Evolutionary conservation across 2,797 vertebrate species (phyloP).

Genomic region (Chiloscyllium punctatum): DNA sequence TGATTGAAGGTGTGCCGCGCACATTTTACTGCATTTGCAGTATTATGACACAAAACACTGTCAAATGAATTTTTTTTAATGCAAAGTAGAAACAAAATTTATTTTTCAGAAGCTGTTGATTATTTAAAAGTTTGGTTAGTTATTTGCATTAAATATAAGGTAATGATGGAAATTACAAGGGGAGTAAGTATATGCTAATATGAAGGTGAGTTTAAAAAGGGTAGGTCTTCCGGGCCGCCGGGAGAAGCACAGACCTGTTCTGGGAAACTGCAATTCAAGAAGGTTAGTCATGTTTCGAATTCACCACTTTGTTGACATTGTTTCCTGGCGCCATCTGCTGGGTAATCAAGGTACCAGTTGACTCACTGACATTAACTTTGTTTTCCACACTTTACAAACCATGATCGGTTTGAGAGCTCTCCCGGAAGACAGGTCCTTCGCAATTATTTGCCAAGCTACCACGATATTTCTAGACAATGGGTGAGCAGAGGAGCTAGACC

Average conservation of each 20-base stretch:
- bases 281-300: neutral
- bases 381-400: neutral
- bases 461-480: neutral
- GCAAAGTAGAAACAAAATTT: too few relatives aligned
- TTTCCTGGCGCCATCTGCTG: neutral
- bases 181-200: neutral
- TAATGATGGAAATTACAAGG: neutral
- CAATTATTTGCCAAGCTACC: neutral
- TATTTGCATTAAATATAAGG: too few relatives aligned
- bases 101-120: too few relatives aligned
- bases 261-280: neutral
- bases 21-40: too few relatives aligned
- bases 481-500: neutral
- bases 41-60: neutral
- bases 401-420: neutral
- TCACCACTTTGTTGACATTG: neutral
- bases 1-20: too few relatives aligned
- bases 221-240: neutral
- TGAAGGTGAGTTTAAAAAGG: neutral
- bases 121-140: too few relatives aligned
- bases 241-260: neutral
- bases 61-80: neutral
- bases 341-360: neutral
- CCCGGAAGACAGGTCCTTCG: too few relatives aligned
- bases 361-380: neutral